phyloP scores from a whole-genome alignment of 2,888 invertebrate species.

The Eristalis intricaria region DNA sequence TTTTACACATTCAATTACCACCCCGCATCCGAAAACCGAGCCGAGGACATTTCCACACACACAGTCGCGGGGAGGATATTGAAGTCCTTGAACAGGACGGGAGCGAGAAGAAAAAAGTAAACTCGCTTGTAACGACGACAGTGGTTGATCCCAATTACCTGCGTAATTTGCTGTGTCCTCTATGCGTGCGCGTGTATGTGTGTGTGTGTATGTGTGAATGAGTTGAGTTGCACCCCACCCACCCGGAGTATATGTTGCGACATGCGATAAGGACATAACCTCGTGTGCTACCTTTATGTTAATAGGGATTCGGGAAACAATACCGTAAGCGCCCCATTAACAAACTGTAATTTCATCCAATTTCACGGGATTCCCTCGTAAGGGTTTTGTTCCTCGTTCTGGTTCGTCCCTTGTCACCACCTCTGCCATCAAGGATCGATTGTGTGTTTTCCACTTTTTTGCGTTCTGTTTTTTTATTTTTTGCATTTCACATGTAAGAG shows the following conservation, averaged over 20 bases:
- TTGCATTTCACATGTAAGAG: slow-evolving; percentile 10
- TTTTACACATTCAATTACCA: slow-evolving; percentile 71
- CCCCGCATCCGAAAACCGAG: slow-evolving; percentile 15
- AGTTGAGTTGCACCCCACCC: slow-evolving; percentile 10
- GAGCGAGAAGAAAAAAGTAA: slow-evolving; percentile 24
- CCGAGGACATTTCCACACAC: not conserved
- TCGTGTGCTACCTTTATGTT: slow-evolving; percentile 55
- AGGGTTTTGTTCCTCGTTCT: slow-evolving; percentile 37
- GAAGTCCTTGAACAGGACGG: slow-evolving; percentile 43
- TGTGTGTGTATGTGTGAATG: not conserved
- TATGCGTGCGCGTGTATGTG: not conserved
- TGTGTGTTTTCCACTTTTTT: not conserved
- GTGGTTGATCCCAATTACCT: slow-evolving; percentile 72
- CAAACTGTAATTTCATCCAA: slow-evolving; percentile 71
- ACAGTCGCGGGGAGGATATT: slow-evolving; percentile 40
- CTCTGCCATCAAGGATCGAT: slow-evolving; percentile 34
- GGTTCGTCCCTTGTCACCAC: slow-evolving; percentile 37
- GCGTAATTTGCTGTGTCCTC: slow-evolving; percentile 62
- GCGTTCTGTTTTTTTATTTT: not conserved
- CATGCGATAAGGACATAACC: slow-evolving; percentile 54
- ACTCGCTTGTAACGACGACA: slow-evolving; percentile 56
- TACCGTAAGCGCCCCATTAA: slow-evolving; percentile 65
- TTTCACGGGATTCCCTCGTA: slow-evolving; percentile 66
- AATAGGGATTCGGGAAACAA: slow-evolving; percentile 67
- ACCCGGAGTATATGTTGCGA: slow-evolving; percentile 46